A percentile compares a stretch with the other conserved stretches of the same genome.
These are phyloP conservation scores for Lycia hirtaria DNA, from an alignment of 2,888 invertebrate genomes.

Conservation along the genomic window DNA sequence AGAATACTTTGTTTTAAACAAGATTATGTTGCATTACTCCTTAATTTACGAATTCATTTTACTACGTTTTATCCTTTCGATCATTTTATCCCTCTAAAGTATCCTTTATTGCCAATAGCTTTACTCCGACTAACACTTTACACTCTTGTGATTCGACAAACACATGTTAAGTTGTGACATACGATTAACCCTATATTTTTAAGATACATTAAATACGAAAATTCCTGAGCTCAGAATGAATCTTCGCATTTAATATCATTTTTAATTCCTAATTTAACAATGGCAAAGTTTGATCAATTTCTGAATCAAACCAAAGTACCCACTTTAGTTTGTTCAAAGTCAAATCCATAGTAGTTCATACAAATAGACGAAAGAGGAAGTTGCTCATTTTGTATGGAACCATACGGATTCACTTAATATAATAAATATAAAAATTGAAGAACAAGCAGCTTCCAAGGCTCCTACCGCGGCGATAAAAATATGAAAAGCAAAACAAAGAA, in stretches of 20 bases:
- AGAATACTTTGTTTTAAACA: slow-evolving; percentile 71
- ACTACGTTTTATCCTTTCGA: slow-evolving; percentile 52
- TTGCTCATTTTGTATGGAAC: slow-evolving; percentile 79
- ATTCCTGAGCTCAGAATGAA: slow-evolving; percentile 78
- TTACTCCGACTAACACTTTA: slow-evolving; percentile 54
- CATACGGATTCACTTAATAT: slow-evolving; percentile 69
- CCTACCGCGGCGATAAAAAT: slow-evolving; percentile 41
- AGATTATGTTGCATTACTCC: slow-evolving; percentile 77
- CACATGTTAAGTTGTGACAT: slow-evolving; percentile 83
- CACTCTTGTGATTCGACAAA: slow-evolving; percentile 74
- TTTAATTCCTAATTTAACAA: slow-evolving; percentile 56
- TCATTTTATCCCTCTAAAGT: slow-evolving; percentile 47
- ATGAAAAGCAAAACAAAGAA: slow-evolving; percentile 50
- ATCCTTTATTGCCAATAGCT: slow-evolving; percentile 78
- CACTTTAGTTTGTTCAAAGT: slow-evolving; percentile 49
- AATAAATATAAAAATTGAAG: slow-evolving; percentile 35
- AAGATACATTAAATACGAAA: slow-evolving; percentile 72
- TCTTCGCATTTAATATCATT: slow-evolving; percentile 68
- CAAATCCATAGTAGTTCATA: slow-evolving; percentile 79
- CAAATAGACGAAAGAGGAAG: slow-evolving; percentile 82
- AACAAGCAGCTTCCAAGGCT: slow-evolving; percentile 47
- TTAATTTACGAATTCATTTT: slow-evolving; percentile 57
- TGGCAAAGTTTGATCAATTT: slow-evolving; percentile 62
- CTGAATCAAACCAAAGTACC: slow-evolving; percentile 39
- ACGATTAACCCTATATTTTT: slow-evolving; percentile 76